phyloP scores from a whole-genome alignment of 2,888 invertebrate genomes.

The Lithophane semibrunnea region DNA sequence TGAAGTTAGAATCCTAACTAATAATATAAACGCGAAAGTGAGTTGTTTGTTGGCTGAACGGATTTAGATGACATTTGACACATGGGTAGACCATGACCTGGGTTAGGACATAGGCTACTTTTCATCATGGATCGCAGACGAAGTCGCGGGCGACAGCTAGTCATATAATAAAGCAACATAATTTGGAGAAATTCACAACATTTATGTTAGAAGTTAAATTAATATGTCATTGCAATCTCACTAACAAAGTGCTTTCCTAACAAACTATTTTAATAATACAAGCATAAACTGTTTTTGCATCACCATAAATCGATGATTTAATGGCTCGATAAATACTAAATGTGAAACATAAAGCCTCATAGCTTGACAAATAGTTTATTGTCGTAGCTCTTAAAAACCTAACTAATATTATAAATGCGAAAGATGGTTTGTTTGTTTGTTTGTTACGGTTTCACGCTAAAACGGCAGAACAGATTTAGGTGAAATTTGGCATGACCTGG shows the following conservation, averaged over 20 bases:
- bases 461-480: no score
- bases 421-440: no score
- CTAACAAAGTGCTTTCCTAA: slow-evolving; percentile 37
- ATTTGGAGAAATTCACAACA: slow-evolving; percentile 8
- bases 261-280: slow-evolving; percentile 49
- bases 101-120: no score
- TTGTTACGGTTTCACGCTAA: no score
- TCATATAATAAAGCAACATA: background rate
- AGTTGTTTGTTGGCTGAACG: no score
- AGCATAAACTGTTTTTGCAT: slow-evolving; percentile 46
- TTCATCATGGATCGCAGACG: no score
- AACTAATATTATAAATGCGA: no score
- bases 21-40: no score
- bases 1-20: background rate
- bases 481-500: no score
- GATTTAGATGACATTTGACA: no score
- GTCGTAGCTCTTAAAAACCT: slow-evolving; percentile 64
- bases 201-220: slow-evolving; percentile 47
- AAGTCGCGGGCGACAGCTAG: no score
- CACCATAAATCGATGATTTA: slow-evolving; percentile 62
- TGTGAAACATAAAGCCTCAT: slow-evolving; percentile 50
- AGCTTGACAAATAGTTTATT: slow-evolving; percentile 52
- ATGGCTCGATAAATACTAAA: slow-evolving; percentile 60
- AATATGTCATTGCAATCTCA: slow-evolving; percentile 23
- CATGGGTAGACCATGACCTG: no score